Conservation (phyloP, 2,797 vertebrate species). For the Helicolenus hilgendorfi region DNA sequence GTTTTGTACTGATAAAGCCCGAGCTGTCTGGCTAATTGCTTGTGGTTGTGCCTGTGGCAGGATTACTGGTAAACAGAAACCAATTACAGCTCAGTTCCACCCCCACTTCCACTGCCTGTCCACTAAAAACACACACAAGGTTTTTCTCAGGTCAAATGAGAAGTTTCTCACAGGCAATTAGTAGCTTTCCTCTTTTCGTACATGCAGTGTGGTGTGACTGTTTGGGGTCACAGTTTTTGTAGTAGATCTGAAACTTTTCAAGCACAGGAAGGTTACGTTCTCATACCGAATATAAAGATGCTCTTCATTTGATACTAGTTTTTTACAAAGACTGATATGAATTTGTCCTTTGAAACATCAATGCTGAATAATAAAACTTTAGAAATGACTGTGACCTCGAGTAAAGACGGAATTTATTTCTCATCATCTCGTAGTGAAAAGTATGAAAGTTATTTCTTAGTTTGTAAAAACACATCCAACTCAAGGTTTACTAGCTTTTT, state of each 20-base stretch:
- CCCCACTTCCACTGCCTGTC: constrained; percentile 25
- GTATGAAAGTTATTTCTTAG: background rate
- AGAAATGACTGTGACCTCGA: background rate
- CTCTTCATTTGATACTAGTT: background rate
- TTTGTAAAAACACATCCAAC: background rate
- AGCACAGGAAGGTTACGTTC: background rate
- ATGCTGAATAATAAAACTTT: background rate
- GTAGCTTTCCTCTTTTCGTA: background rate
- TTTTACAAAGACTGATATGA: background rate
- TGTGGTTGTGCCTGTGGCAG: constrained; percentile 69
- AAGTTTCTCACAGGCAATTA: constrained; percentile 63
- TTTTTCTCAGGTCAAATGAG: constrained; percentile 51
- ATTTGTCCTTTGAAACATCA: background rate
- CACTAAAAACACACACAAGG: background rate
- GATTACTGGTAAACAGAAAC: constrained; percentile 84
- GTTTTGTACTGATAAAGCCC: constrained; percentile 64
- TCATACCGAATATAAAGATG: background rate
- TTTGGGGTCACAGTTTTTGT: background rate
- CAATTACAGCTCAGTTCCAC: constrained; percentile 76
- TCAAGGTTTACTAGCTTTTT: background rate
- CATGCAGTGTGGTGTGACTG: background rate
- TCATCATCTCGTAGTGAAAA: too few species aligned
- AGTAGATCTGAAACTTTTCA: background rate
- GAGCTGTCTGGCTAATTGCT: constrained; percentile 81
- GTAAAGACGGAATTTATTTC: background rate